These are phyloP conservation scores for Otolemur garnettii DNA, from an alignment of 2,113 vertebrate genomes.

Conservation along the genomic window DNA sequence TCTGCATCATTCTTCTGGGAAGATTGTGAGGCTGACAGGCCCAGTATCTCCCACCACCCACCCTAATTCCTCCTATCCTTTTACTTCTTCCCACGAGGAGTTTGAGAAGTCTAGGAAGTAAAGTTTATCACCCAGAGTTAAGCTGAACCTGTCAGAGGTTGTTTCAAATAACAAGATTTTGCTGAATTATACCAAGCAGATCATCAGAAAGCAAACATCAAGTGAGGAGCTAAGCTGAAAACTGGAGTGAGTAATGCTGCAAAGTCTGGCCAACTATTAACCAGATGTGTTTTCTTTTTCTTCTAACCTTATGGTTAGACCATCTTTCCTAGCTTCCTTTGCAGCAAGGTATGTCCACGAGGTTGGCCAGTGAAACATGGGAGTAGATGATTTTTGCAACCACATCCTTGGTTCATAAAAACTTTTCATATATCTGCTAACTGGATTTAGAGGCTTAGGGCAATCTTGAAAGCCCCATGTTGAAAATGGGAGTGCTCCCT, in stretches of 20 bases:
- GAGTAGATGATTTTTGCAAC: not conserved
- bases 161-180: conserved; percentile 10
- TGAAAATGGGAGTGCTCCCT: not conserved
- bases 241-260: not conserved
- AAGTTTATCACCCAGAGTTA: conserved; percentile 4
- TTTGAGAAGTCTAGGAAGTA: not conserved
- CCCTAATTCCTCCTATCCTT: not conserved
- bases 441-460: not conserved
- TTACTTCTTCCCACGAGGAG: not conserved
- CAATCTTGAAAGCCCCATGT: not conserved
- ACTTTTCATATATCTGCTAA: not conserved
- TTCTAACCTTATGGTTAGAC: not conserved
- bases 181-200: not conserved
- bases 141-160: not conserved
- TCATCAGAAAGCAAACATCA: not conserved
- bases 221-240: not conserved
- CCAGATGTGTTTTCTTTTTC: not conserved
- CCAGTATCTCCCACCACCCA: not conserved
- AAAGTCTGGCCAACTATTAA: not conserved
- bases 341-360: not conserved
- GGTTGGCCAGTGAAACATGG: not conserved
- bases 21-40: not conserved
- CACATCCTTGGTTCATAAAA: not conserved
- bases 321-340: not conserved
- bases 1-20: not conserved